Conservation (phyloP, 2,888 invertebrate genomes). For the Palloptera scutellata region DNA sequence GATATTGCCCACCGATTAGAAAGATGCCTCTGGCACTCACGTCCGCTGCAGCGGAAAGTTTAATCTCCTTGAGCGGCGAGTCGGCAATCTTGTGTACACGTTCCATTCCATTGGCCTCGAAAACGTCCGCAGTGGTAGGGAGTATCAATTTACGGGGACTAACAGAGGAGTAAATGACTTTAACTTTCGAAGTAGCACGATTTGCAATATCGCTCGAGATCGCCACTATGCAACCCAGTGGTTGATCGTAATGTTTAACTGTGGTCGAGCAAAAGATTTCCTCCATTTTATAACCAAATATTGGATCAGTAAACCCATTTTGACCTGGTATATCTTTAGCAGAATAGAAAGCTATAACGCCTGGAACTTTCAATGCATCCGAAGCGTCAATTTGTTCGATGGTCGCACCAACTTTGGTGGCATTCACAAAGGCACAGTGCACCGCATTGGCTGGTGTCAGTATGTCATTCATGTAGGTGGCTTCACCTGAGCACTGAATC, state of each 20-base stretch:
- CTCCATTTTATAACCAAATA: slow-evolving; percentile 62
- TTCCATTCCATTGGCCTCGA: slow-evolving; percentile 29
- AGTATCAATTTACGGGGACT: slow-evolving; percentile 29
- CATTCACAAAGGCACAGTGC: slow-evolving; percentile 68
- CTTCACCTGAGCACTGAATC: slow-evolving; percentile 75
- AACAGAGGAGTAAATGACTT: slow-evolving; percentile 63
- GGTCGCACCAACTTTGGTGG: slow-evolving; percentile 68
- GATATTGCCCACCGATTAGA: slow-evolving; percentile 71
- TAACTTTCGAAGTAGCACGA: slow-evolving; percentile 67
- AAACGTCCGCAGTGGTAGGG: slow-evolving; percentile 41
- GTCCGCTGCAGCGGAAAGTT: slow-evolving; percentile 31
- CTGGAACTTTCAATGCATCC: slow-evolving; percentile 69
- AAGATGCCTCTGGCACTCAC: slow-evolving; percentile 64
- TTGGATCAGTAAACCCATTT: slow-evolving; percentile 66
- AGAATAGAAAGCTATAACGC: slow-evolving; percentile 71
- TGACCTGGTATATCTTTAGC: slow-evolving; percentile 74
- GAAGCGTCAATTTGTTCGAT: slow-evolving; percentile 69
- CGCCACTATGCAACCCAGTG: slow-evolving; percentile 77
- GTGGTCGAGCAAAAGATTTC: slow-evolving; percentile 53
- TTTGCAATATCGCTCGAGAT: slow-evolving; percentile 68
- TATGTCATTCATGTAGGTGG: slow-evolving; percentile 78
- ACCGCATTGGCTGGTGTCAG: slow-evolving; percentile 72
- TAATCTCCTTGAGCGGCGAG: slow-evolving; percentile 30
- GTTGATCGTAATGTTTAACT: slow-evolving; percentile 72
- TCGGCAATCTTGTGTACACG: slow-evolving; percentile 34